phyloP scores from a whole-genome alignment of 37 sponge, comb jelly and placozoan genomes.

The Agelas oroides region DNA sequence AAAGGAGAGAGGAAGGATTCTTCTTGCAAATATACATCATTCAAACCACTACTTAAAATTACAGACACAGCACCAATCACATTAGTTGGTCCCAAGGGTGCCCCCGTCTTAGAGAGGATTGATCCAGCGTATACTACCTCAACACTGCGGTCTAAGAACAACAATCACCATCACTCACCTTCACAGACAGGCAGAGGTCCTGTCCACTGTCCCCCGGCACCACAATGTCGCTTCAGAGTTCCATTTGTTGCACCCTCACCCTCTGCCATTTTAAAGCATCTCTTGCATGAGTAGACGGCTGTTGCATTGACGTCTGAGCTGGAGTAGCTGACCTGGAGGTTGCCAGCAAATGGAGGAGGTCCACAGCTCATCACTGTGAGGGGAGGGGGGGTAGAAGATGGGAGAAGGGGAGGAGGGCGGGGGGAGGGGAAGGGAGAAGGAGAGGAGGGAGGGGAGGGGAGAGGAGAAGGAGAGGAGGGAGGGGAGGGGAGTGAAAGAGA shows the following conservation, averaged over 20 bases:
- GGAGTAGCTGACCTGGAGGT: neutral
- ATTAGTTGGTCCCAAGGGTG: no score
- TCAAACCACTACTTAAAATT: no score
- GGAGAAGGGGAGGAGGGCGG: neutral
- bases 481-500: neutral
- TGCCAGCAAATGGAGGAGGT: neutral
- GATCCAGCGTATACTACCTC: no score
- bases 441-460: neutral
- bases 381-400: neutral
- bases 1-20: no score
- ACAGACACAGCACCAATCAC: no score
- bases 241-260: no score
- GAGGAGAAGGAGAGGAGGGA: neutral
- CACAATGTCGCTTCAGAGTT: neutral
- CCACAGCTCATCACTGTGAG: slow-evolving; percentile 13
- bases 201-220: neutral
- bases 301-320: neutral
- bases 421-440: neutral
- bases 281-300: slow-evolving; percentile 3
- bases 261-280: neutral
- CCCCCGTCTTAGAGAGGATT: no score
- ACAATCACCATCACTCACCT: neutral
- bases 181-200: slow-evolving; percentile 21
- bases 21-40: no score
- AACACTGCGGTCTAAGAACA: no score